A percentile compares a stretch with the other conserved stretches of the same genome.
These are phyloP conservation scores for Ischnura elegans DNA, from an alignment of 2,888 invertebrate species.

Conservation along the genomic window DNA sequence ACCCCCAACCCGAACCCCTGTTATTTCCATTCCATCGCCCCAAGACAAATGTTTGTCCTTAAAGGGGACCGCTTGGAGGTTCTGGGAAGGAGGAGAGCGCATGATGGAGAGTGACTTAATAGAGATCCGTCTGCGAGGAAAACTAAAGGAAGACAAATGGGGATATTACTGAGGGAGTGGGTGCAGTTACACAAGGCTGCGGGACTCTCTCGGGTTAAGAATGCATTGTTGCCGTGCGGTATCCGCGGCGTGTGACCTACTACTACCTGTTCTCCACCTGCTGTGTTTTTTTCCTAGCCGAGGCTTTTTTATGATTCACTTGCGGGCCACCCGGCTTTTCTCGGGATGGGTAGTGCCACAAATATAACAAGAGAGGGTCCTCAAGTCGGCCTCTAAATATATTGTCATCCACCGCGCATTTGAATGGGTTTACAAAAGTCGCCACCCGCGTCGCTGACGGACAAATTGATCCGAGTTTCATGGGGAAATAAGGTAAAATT, in stretches of 20 bases:
- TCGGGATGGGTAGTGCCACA: too few relatives aligned
- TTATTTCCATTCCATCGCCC: neutral
- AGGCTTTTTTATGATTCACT: too few relatives aligned
- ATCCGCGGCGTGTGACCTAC: neutral
- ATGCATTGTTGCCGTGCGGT: neutral
- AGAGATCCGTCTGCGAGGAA: neutral
- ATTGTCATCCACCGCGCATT: too few relatives aligned
- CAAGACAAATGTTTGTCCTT: neutral
- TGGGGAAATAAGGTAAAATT: too few relatives aligned
- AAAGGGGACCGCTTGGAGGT: neutral
- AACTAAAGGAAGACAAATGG: neutral
- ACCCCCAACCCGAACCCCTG: neutral
- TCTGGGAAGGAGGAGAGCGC: neutral
- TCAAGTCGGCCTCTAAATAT: too few relatives aligned
- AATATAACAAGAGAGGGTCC: too few relatives aligned
- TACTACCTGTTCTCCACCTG: neutral
- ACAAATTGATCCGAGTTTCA: too few relatives aligned
- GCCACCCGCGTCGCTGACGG: too few relatives aligned
- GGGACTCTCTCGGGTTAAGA: neutral
- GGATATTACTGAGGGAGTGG: neutral
- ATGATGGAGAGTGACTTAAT: neutral
- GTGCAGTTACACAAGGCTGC: neutral
- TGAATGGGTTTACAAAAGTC: too few relatives aligned
- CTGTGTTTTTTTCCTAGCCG: neutral
- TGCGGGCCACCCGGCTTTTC: too few relatives aligned